Base-by-base conservation (phyloP, 1,140 invertebrate species). In the Luehdorfia chinensis region DNA sequence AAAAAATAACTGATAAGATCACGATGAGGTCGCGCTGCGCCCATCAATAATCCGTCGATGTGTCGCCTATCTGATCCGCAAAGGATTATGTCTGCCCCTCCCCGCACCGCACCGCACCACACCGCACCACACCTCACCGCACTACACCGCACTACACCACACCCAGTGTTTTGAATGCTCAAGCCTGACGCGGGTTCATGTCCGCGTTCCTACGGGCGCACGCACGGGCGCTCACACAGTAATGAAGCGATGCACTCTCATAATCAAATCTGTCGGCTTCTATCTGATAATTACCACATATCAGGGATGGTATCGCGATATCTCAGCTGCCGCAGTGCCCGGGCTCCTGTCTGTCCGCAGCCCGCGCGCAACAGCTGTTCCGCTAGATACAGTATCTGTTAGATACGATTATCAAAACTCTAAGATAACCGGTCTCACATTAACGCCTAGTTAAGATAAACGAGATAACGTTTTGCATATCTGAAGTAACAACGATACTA, bases 401-500 rank as follows among this genome's bases (percentile, higher is more conserved):
- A 71, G 74, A 73, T 74, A 73, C 71, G 68, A 78, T 75, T 84
- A 84, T 84, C 80, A 69, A 64, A 64, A 67, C 63, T 66, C 63
- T 71, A 73, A 81, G 80, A 83, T 84, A 84, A 75, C 72, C 67
- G 53, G 59, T 64, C 67, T 60, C 75, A 80, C 63, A 83, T 85
- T 83, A 83, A 60, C 80, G 58, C 62, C 68, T 81, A 79, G 80
- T 83, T 83, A 81, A 84, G 80, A 84, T 84, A 84, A 84, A 75
- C 55, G 55, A 84, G n/a, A n/a, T n/a, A n/a, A n/a, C n/a, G n/a
- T n/a, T n/a, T n/a, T n/a, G n/a, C n/a, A n/a, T n/a, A n/a, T n/a
- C n/a, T n/a, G n/a, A n/a, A n/a, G n/a, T n/a, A n/a, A n/a, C n/a
- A n/a, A n/a, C n/a, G n/a, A n/a, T n/a, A n/a, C n/a, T n/a, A n/a